Evolutionary conservation across 2,888 invertebrate genomes (phyloP).

Genomic region (Beris chalybata): DNA sequence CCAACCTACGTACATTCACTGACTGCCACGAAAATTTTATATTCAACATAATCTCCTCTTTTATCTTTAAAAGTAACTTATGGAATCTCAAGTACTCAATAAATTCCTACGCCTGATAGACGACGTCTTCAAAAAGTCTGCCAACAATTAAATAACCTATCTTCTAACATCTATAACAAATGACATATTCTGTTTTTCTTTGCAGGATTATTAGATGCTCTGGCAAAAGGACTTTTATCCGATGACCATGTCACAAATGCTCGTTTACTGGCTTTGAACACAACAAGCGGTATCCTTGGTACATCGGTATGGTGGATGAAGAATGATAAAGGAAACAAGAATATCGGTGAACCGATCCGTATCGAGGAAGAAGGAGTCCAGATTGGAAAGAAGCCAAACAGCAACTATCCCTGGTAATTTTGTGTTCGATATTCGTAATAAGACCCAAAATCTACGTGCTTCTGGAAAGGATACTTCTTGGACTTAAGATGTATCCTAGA

Average conservation of each 20-base stretch:
- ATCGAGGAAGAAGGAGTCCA: constrained; percentile 61
- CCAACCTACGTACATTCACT: no score
- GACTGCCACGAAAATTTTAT: no score
- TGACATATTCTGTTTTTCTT: constrained; percentile 25
- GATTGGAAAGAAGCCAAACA: constrained; percentile 66
- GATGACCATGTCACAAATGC: constrained; percentile 63
- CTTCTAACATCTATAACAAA: no score
- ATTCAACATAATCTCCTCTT: no score
- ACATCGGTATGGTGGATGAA: constrained; percentile 66
- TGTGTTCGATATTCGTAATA: constrained; percentile 15
- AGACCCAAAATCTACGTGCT: no score
- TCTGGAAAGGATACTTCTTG: no score
- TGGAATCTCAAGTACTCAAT: no score
- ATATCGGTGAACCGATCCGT: constrained; percentile 58
- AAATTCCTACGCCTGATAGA: no score
- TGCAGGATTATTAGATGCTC: constrained; percentile 71
- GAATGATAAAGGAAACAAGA: constrained; percentile 46
- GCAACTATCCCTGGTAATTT: constrained; percentile 72
- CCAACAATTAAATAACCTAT: no score
- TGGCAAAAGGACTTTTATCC: constrained; percentile 71
- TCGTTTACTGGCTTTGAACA: constrained; percentile 65
- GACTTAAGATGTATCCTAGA: no score
- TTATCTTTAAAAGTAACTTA: no score
- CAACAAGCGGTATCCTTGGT: constrained; percentile 62
- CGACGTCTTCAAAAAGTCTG: no score